These are phyloP conservation scores for Campopleginae sp. DNA, from an alignment of 2,888 invertebrate species.

Conservation along the genomic window DNA sequence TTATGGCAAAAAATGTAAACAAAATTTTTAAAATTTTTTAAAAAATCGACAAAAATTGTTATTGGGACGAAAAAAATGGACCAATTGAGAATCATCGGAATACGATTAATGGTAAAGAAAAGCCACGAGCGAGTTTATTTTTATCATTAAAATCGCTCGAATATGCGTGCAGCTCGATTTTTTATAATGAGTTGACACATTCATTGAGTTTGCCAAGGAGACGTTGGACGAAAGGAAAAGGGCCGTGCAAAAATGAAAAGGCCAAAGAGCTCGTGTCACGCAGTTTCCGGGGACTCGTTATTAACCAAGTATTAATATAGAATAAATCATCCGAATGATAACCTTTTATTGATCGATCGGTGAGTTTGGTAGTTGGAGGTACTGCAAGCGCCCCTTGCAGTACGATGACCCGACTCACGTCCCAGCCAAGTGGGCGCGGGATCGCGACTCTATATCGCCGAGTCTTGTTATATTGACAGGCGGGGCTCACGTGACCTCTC, in stretches of 20 bases:
- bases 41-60: no score
- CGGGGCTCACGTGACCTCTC: constrained; percentile 8
- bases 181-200: constrained; percentile 26
- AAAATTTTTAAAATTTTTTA: no score
- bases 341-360: constrained; percentile 53
- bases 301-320: constrained; percentile 40
- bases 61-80: no score
- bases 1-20: no score
- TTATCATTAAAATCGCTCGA: neutral
- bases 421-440: constrained; percentile 35
- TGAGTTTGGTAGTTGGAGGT: constrained; percentile 50
- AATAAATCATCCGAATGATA: constrained; percentile 29
- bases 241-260: neutral
- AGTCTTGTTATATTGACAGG: constrained; percentile 38
- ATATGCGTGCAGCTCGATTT: neutral
- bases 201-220: constrained; percentile 12
- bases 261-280: neutral
- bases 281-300: neutral
- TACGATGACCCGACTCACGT: constrained; percentile 60
- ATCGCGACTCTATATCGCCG: neutral
- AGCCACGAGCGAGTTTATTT: neutral
- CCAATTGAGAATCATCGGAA: neutral
- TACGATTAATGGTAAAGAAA: neutral
- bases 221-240: neutral
- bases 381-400: constrained; percentile 53